These are phyloP conservation scores for Tenthredo distinguenda DNA, from an alignment of 2,888 invertebrate genomes.

Conservation along the genomic window DNA sequence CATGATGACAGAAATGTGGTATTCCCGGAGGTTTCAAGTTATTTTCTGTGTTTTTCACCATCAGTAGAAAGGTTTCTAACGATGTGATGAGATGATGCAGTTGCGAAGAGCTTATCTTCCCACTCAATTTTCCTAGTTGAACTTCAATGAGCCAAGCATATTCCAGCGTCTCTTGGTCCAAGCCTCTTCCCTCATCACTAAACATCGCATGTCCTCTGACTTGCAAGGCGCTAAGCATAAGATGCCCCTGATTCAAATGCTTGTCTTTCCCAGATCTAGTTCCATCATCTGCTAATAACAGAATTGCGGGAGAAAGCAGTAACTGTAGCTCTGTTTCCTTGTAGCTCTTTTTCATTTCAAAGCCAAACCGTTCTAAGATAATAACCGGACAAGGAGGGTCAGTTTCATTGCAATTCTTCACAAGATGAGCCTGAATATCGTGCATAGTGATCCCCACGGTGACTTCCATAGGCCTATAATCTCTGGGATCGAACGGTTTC, in stretches of 20 bases:
- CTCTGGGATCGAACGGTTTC: constrained; percentile 89
- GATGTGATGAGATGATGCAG: constrained; percentile 93
- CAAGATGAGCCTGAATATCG: constrained; percentile 96
- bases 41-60: constrained; percentile 94
- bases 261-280: constrained; percentile 85
- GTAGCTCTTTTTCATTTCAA: constrained; percentile 98
- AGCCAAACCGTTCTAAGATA: constrained; percentile 93
- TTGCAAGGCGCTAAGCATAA: constrained; percentile 92
- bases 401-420: constrained; percentile 93
- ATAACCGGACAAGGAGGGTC: constrained; percentile 96
- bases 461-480: constrained; percentile 94
- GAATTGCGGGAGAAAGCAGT: constrained; percentile 91
- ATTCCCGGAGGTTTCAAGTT: constrained; percentile 90
- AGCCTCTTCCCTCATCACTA: constrained; percentile 92
- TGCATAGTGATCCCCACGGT: constrained; percentile 96
- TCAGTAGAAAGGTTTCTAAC: constrained; percentile 92
- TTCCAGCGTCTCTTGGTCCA: constrained; percentile 97
- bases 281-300: constrained; percentile 88
- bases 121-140: constrained; percentile 95
- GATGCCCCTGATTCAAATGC: constrained; percentile 90
- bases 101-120: constrained; percentile 93
- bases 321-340: constrained; percentile 95
- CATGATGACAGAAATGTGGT: constrained; percentile 89
- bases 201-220: constrained; percentile 98
- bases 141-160: constrained; percentile 98